These are phyloP conservation scores for Pygmarrhopalites habei DNA, from an alignment of 1,140 invertebrate genomes.

Conservation along the genomic window DNA sequence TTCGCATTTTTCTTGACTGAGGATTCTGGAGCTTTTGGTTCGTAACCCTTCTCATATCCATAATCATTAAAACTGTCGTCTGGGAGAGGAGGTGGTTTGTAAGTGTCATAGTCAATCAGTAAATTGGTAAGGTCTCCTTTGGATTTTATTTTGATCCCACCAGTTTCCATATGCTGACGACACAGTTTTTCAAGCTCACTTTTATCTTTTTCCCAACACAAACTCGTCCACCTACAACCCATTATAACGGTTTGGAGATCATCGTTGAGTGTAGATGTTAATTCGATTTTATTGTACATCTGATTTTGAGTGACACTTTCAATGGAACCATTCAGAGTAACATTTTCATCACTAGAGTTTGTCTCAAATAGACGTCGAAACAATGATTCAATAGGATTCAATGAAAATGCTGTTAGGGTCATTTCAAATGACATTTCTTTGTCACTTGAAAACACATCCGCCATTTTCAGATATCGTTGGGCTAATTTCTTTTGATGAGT, in stretches of 20 bases:
- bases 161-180: not conserved
- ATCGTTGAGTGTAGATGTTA: not conserved
- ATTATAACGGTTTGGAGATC: constrained; percentile 2
- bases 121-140: constrained; percentile 1
- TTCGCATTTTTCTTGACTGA: no score
- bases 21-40: not conserved
- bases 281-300: no score
- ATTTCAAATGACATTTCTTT: not conserved
- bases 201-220: constrained; percentile 7
- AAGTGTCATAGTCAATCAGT: not conserved
- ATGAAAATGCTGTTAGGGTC: constrained; percentile 15
- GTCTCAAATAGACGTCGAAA: constrained; percentile 2
- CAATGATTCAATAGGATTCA: constrained; percentile 10
- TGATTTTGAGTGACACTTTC: not conserved
- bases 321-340: no score
- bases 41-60: constrained; percentile 3
- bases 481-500: not conserved
- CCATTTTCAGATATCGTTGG: not conserved
- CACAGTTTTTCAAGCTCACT: not conserved
- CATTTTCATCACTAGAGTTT: no score
- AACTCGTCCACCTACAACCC: not conserved
- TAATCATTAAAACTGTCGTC: not conserved
- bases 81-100: not conserved
- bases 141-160: not conserved
- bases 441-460: not conserved